These are phyloP conservation scores for Meriones unguiculatus DNA, from an alignment of 2,113 vertebrate genomes.

Conservation along the genomic window DNA sequence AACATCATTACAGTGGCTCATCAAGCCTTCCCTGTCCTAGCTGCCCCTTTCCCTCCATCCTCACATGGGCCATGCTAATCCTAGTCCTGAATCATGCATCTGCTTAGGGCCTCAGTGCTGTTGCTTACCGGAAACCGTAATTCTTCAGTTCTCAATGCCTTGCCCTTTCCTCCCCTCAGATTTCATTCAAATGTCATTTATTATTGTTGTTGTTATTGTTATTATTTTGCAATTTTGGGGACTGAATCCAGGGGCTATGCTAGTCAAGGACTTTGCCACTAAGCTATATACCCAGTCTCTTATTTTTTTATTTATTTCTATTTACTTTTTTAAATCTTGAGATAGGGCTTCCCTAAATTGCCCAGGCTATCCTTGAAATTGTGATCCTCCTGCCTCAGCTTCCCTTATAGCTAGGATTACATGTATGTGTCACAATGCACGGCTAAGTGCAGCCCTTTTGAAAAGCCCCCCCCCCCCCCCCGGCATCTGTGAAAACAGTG, in stretches of 20 bases:
- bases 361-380: neutral
- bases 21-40: neutral
- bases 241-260: neutral
- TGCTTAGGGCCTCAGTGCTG: neutral
- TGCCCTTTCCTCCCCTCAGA: neutral
- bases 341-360: neutral
- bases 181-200: neutral
- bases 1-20: neutral
- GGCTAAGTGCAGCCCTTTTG: neutral
- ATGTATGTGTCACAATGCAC: neutral
- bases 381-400: neutral
- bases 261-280: neutral
- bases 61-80: neutral
- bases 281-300: neutral
- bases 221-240: neutral
- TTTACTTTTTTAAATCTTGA: neutral
- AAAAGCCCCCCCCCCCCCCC: neutral
- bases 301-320: neutral
- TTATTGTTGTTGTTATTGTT: neutral
- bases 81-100: neutral
- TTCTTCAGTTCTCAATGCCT: neutral
- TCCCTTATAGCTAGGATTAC: neutral
- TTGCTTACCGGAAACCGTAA: constrained; percentile 15
- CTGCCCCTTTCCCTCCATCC: neutral
- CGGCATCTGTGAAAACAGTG: neutral